Base-by-base conservation (phyloP, 1,140 invertebrate genomes). In the Sitophilus oryzae region DNA sequence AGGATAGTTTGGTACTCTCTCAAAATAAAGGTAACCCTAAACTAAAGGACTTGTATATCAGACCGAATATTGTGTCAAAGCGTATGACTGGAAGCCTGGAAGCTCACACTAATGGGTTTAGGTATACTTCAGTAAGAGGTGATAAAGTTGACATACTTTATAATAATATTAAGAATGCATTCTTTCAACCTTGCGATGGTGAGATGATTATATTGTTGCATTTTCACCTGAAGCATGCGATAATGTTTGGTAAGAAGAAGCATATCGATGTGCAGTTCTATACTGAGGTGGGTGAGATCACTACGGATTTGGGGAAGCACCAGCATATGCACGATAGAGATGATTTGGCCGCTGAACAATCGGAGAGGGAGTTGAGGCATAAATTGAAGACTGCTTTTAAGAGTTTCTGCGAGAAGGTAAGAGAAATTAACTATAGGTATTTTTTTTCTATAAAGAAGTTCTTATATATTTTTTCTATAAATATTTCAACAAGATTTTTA, bases 121-220 rank as follows among this genome's bases (percentile, higher is more conserved):
- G 96, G 16, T 99, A 98, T 67, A 98, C 94, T 1, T 98, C 95
- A 1, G 91, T 99, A 1, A 82, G 96, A 63, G 96, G 96, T 8
- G 96, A 99, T 67, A 98, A 98, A 81, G 95, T 99, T 1, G 97
- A 99, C 69, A 97, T 99, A 64, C 76, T 99, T 15, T 99, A 99
- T 69, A 99, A 99, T 76, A 99, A 99, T 73, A 98, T 99, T 58
- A 97, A 98, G 71, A 96, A 99, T 73, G 96, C 97, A 4, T 97
- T 99, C 76, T 99, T 98, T 74, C 96, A 99, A 77, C 96, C 97
- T 0, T 99, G 96, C 73, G 96, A 99, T 74, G 90, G 93, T 52
- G 97, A 99, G 79, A 98, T 99, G 95, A 98, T 99, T 46, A 99
- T 99, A 69, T 74, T 99, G 5, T 77, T 99, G 40, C 97, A 99